A percentile compares a stretch with the other conserved stretches of the same genome.
Evolutionary conservation across 2,797 vertebrate genomes (phyloP).

Genomic region (Crossoptilon crossoptilon): DNA sequence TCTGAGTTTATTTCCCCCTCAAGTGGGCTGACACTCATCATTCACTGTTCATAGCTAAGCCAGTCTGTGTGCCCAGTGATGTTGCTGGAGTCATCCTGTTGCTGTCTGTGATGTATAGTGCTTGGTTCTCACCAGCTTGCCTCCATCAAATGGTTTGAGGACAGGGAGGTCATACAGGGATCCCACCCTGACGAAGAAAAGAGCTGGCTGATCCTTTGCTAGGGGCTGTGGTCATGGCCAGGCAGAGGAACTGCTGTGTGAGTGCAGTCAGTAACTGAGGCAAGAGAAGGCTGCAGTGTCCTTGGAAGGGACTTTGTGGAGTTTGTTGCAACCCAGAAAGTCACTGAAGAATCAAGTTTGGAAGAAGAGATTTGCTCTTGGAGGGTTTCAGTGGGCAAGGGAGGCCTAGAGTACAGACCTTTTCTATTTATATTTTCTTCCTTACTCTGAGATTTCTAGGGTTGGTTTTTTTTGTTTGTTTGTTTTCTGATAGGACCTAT

Average conservation of each 20-base stretch:
- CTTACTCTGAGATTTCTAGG: not conserved
- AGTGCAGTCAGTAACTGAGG: not conserved
- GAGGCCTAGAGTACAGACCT: not conserved
- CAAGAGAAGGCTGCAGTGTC: not conserved
- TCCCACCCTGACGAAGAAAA: not conserved
- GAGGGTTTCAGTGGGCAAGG: not conserved
- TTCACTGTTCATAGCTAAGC: not conserved
- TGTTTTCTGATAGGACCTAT: not conserved
- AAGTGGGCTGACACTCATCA: not conserved
- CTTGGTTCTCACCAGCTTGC: not conserved
- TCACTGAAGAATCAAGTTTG: not conserved
- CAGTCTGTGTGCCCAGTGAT: rapidly evolving
- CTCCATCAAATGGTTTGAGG: not conserved
- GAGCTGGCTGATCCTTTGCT: not conserved
- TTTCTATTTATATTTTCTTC: not conserved
- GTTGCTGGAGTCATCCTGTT: rapidly evolving
- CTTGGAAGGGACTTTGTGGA: not conserved
- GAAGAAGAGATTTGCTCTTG: not conserved
- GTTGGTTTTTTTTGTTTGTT: not conserved
- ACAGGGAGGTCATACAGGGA: not conserved
- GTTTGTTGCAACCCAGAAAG: not conserved
- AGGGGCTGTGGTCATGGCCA: not conserved
- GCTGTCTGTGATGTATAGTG: not conserved
- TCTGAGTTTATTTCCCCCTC: rapidly evolving
- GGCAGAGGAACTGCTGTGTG: not conserved